Conservation (phyloP, 1,140 invertebrate species). For the Lithobius niger region DNA sequence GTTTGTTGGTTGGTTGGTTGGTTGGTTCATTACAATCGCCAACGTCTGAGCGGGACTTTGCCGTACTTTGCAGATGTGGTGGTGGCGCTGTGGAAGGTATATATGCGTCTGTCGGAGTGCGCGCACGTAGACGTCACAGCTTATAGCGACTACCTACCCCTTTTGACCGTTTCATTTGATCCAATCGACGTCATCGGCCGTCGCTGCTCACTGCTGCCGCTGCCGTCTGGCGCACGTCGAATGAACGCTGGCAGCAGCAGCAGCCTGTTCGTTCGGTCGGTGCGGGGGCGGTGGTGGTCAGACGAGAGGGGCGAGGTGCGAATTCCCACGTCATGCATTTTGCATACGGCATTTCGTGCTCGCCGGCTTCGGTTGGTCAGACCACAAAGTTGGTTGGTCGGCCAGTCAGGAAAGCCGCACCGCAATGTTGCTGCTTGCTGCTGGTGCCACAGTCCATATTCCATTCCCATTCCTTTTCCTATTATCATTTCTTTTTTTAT, state of each 20-base stretch:
- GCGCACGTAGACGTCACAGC: too few relatives aligned
- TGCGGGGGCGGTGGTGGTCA: background rate
- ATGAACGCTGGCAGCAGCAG: background rate
- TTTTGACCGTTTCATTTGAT: too few relatives aligned
- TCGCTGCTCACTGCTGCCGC: background rate
- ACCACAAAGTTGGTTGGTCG: slow-evolving; percentile 8
- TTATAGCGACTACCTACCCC: too few relatives aligned
- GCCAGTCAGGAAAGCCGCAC: slow-evolving; percentile 5
- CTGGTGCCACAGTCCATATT: background rate
- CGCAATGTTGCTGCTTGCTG: background rate
- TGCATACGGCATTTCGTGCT: slow-evolving; percentile 4
- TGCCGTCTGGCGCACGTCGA: background rate
- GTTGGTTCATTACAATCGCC: too few relatives aligned
- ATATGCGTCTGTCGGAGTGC: too few relatives aligned
- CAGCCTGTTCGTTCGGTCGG: background rate
- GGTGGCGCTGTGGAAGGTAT: too few relatives aligned
- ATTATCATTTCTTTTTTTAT: background rate
- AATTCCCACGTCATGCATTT: slow-evolving; percentile 3
- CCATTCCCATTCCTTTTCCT: background rate
- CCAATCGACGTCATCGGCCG: too few relatives aligned
- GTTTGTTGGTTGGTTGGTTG: too few relatives aligned
- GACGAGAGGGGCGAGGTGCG: background rate
- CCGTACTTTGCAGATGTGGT: too few relatives aligned
- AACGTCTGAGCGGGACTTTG: too few relatives aligned
- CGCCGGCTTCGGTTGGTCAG: background rate